Conservation (phyloP, 2,113 vertebrate species). For the Sceloporus tristichus region DNA sequence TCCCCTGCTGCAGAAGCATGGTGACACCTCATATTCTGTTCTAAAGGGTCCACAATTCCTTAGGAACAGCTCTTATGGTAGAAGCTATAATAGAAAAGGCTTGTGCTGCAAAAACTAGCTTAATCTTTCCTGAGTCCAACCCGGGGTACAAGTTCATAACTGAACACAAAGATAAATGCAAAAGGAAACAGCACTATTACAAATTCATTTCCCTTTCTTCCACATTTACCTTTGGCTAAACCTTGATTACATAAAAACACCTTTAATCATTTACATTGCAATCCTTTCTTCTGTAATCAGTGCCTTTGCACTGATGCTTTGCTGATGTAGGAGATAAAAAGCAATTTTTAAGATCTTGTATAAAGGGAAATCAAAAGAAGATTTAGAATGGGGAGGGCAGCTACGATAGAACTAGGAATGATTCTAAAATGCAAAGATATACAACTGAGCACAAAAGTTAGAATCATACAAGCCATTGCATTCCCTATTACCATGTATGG, state of each 20-base stretch:
- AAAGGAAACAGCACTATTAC: too few relatives aligned
- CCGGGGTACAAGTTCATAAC: background rate
- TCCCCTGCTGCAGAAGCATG: background rate
- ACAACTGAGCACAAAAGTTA: too few relatives aligned
- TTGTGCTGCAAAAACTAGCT: background rate
- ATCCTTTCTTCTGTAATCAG: background rate
- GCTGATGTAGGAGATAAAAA: background rate
- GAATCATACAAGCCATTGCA: too few relatives aligned
- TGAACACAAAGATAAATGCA: background rate
- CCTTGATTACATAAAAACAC: background rate
- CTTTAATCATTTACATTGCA: background rate
- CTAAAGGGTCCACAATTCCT: background rate
- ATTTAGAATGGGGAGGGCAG: too few relatives aligned
- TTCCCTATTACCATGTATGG: too few relatives aligned
- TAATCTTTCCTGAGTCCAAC: background rate
- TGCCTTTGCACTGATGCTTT: background rate
- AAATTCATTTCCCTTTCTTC: background rate
- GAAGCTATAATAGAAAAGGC: background rate
- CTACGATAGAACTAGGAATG: too few relatives aligned
- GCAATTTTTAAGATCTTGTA: background rate
- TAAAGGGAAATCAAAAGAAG: background rate
- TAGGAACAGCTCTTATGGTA: background rate
- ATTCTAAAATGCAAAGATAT: too few relatives aligned
- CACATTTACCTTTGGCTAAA: background rate
- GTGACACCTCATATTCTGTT: background rate